phyloP scores from a whole-genome alignment of 2,888 invertebrate genomes.

The Callyntrura guangdongensis region DNA sequence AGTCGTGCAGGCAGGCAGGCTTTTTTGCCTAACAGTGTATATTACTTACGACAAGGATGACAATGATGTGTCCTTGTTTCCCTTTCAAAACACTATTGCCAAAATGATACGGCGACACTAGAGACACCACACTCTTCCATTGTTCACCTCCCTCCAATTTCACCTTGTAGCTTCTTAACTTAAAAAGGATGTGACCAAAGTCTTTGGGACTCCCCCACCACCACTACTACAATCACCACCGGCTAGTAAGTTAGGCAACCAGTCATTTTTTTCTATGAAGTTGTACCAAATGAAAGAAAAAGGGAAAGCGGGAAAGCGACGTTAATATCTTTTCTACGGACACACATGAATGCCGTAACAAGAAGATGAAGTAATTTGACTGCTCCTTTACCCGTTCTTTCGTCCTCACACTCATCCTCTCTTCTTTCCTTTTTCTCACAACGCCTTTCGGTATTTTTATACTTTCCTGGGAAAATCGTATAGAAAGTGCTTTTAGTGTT shows the following conservation, averaged over 20 bases:
- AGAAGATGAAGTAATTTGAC: constrained; percentile 49
- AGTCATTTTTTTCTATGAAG: constrained; percentile 7
- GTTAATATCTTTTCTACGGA: constrained; percentile 34
- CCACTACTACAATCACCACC: not conserved
- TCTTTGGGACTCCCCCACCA: not conserved
- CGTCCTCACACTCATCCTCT: constrained; percentile 11
- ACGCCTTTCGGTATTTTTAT: not conserved
- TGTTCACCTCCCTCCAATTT: not conserved
- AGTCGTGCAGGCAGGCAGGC: constrained; percentile 11
- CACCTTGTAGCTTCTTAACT: not conserved
- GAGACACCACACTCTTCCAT: too few species aligned
- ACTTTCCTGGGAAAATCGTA: not conserved
- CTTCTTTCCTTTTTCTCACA: not conserved
- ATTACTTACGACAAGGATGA: constrained; percentile 21
- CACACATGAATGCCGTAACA: constrained; percentile 41
- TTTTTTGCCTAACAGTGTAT: not conserved
- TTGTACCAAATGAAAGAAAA: constrained; percentile 14
- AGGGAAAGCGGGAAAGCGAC: constrained; percentile 16
- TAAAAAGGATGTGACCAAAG: constrained; percentile 23
- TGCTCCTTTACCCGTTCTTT: constrained; percentile 44
- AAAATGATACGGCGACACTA: not conserved
- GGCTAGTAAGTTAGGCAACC: not conserved
- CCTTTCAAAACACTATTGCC: not conserved
- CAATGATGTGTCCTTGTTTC: not conserved
- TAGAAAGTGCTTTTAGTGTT: constrained; percentile 50